phyloP scores from a whole-genome alignment of 1,140 invertebrate species.

The Arion vulgaris region DNA sequence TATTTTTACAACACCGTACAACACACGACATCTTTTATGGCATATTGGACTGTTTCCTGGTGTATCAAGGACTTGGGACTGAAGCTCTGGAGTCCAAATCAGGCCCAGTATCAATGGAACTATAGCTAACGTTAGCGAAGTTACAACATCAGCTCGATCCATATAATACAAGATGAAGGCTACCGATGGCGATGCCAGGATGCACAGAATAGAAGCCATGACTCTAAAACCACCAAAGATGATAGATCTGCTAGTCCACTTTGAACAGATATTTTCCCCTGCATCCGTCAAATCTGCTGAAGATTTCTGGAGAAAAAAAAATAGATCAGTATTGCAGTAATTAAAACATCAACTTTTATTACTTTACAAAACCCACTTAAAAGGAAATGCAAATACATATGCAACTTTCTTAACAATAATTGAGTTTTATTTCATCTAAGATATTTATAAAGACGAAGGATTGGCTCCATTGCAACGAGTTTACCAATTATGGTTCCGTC shows the following conservation, averaged over 20 bases:
- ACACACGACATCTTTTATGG: slow-evolving; percentile 34
- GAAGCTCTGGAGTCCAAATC: slow-evolving; percentile 43
- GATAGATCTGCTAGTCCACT: not conserved
- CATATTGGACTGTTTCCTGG: not conserved
- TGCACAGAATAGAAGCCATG: slow-evolving; percentile 22
- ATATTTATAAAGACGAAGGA: no score
- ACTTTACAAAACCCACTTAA: no score
- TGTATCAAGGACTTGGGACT: slow-evolving; percentile 37
- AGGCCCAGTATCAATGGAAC: slow-evolving; percentile 29
- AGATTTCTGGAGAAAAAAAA: not conserved
- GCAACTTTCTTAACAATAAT: no score
- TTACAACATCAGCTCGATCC: slow-evolving; percentile 13
- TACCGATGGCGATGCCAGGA: slow-evolving; percentile 9
- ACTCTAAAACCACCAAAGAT: not conserved
- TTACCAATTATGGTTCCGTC: no score
- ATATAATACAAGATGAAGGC: slow-evolving; percentile 28
- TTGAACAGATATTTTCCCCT: not conserved
- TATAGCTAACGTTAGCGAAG: slow-evolving; percentile 35
- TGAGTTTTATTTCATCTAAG: no score
- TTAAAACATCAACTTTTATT: no score
- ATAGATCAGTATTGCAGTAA: no score
- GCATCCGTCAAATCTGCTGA: not conserved
- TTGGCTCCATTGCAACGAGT: no score
- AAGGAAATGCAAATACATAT: no score
- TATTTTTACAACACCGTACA: slow-evolving; percentile 46